Evolutionary conservation across 2,888 invertebrate species (phyloP).

Genomic region (Plagodis pulveraria): DNA sequence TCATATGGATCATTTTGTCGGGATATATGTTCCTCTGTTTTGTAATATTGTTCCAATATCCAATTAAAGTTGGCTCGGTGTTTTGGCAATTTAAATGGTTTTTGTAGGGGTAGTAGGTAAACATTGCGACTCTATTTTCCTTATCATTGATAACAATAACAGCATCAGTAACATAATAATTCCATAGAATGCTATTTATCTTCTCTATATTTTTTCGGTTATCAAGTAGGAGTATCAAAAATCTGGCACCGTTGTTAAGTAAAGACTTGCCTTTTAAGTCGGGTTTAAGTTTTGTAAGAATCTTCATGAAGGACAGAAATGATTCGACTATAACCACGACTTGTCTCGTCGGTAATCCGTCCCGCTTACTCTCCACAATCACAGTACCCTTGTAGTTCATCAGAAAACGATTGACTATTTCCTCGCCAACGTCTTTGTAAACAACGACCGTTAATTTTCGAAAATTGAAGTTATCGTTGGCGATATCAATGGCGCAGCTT

Average conservation of each 20-base stretch:
- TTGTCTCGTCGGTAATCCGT: slow-evolving; percentile 52
- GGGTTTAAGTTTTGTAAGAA: slow-evolving; percentile 54
- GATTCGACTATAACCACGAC: slow-evolving; percentile 60
- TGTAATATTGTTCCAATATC: slow-evolving; percentile 45
- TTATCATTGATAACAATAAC: slow-evolving; percentile 49
- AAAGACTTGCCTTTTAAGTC: slow-evolving; percentile 62
- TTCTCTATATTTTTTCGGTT: slow-evolving; percentile 51
- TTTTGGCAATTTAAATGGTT: slow-evolving; percentile 61
- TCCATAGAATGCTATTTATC: slow-evolving; percentile 60
- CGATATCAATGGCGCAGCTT: slow-evolving; percentile 53
- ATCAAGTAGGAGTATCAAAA: slow-evolving; percentile 55
- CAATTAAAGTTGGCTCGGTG: slow-evolving; percentile 53
- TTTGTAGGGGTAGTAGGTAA: slow-evolving; percentile 64
- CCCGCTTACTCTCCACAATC: slow-evolving; percentile 52
- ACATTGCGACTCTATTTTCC: slow-evolving; percentile 47
- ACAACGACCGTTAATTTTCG: slow-evolving; percentile 53
- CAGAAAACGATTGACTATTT: slow-evolving; percentile 52
- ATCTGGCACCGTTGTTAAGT: slow-evolving; percentile 56
- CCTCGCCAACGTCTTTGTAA: slow-evolving; percentile 53
- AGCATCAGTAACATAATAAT: slow-evolving; percentile 56
- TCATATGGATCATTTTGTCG: slow-evolving; percentile 67
- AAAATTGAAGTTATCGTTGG: slow-evolving; percentile 59
- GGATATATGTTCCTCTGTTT: slow-evolving; percentile 48
- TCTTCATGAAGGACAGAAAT: slow-evolving; percentile 55
- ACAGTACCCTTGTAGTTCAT: slow-evolving; percentile 58